phyloP scores from a whole-genome alignment of 2,888 invertebrate species.

The Meloe dianella region DNA sequence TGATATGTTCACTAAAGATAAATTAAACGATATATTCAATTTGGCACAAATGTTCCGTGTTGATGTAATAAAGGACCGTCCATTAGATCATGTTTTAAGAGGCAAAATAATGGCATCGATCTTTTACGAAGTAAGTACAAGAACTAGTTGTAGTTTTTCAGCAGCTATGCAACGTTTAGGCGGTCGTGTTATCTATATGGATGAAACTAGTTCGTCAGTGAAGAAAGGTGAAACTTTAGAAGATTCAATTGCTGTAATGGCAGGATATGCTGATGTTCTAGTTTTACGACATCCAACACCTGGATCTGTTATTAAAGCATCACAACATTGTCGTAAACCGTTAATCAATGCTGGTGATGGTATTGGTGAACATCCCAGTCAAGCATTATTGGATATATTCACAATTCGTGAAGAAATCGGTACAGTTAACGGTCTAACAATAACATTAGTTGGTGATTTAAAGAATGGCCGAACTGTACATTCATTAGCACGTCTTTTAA shows the following conservation, averaged over 20 bases:
- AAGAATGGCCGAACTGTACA: constrained; percentile 98
- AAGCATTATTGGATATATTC: constrained; percentile 95
- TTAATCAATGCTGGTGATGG: constrained; percentile 99
- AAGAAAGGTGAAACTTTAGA: constrained; percentile 97
- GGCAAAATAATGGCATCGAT: constrained; percentile 96
- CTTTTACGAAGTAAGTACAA: constrained; percentile 97
- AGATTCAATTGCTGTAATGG: constrained; percentile 84
- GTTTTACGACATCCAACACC: constrained; percentile 93
- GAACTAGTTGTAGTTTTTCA: constrained; percentile 95
- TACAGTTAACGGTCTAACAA: constrained; percentile 95
- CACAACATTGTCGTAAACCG: constrained; percentile 83
- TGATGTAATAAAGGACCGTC: constrained; percentile 82
- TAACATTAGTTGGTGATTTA: constrained; percentile 97
- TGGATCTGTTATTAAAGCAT: constrained; percentile 85
- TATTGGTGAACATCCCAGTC: constrained; percentile 95
- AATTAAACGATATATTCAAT: constrained; percentile 92
- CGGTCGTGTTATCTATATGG: constrained; percentile 89
- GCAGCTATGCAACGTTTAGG: constrained; percentile 97
- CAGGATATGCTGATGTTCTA: constrained; percentile 92
- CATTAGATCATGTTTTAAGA: constrained; percentile 82
- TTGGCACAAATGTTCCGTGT: constrained; percentile 87
- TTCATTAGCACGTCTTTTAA: constrained; percentile 91
- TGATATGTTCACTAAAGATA: constrained; percentile 85
- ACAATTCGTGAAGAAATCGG: constrained; percentile 99
- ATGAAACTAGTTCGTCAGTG: constrained; percentile 88